A percentile compares a stretch with the other conserved stretches of the same genome.
Conservation (phyloP, 2,113 vertebrate genomes). For the Charadrius vociferus region DNA sequence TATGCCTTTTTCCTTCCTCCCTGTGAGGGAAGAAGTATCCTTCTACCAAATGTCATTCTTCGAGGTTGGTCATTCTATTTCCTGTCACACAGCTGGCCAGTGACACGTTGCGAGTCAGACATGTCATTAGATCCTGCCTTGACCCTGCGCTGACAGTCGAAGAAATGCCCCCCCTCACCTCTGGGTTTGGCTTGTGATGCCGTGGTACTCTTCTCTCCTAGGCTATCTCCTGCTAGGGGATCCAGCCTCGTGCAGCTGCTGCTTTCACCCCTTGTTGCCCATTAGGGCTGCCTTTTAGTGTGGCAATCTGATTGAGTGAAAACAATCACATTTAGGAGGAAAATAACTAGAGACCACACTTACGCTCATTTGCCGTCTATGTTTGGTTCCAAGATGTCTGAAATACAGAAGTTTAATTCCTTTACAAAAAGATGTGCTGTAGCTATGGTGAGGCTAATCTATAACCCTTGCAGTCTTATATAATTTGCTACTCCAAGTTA, state of each 20-base stretch:
- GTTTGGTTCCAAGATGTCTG: conserved; percentile 2
- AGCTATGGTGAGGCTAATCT: conserved; percentile 76
- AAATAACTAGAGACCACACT: background rate
- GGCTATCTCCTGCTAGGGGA: background rate
- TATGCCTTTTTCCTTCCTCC: background rate
- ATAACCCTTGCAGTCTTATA: conserved; percentile 53
- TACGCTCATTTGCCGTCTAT: background rate
- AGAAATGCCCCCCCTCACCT: background rate
- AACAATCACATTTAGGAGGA: background rate
- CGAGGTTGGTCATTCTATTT: background rate
- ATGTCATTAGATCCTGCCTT: background rate
- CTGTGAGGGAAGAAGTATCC: background rate
- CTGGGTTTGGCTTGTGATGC: background rate
- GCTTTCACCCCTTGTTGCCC: background rate
- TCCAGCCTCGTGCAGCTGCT: background rate
- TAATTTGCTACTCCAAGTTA: conserved; percentile 73
- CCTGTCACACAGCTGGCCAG: conserved; percentile 11
- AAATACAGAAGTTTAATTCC: conserved; percentile 40
- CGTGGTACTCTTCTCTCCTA: background rate
- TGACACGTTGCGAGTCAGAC: background rate
- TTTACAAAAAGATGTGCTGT: conserved; percentile 68
- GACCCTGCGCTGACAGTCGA: background rate
- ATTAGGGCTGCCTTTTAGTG: background rate
- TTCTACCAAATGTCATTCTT: background rate
- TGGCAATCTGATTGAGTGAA: background rate